Percentiles rank a stretch among this genome's conserved stretches.
These are phyloP conservation scores for Phyllostomus discolor DNA, from an alignment of 2,113 vertebrate species.

Conservation along the genomic window DNA sequence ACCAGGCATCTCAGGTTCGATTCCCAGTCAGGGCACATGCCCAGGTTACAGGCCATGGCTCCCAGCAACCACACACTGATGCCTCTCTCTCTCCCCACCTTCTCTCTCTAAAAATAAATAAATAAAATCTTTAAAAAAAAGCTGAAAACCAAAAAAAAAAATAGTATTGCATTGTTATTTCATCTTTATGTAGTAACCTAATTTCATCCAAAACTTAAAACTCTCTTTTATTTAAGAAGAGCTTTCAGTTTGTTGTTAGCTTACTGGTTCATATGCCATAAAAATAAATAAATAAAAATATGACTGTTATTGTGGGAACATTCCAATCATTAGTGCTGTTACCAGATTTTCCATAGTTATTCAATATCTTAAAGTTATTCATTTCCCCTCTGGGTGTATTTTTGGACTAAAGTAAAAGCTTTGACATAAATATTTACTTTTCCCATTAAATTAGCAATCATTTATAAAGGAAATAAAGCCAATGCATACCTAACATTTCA, in stretches of 20 bases:
- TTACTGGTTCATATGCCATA: neutral
- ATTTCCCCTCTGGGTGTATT: conserved; percentile 3
- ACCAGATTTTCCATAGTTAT: conserved; percentile 52
- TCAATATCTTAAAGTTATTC: conserved; percentile 41
- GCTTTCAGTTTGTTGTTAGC: neutral
- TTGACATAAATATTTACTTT: conserved; percentile 54
- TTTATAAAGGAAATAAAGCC: conserved; percentile 43
- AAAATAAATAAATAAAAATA: neutral
- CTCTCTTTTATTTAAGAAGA: conserved; percentile 15
- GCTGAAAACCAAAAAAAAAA: no score
- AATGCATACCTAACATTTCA: neutral
- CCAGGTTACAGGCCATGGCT: no score
- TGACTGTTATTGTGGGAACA: conserved; percentile 22
- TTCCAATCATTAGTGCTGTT: conserved; percentile 2
- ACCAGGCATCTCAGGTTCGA: no score
- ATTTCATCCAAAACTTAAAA: conserved; percentile 13
- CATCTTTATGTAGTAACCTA: neutral
- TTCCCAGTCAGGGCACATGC: no score
- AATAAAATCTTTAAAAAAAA: no score
- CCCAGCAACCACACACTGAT: no score
- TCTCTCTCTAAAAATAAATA: no score
- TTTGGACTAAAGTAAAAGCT: conserved; percentile 46
- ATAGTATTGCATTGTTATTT: neutral
- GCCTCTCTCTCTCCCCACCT: no score
- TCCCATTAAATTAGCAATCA: conserved; percentile 22